These are phyloP conservation scores for Mesorhabditis sp. DNA, from an alignment of 2,888 invertebrate species.

Conservation along the genomic window DNA sequence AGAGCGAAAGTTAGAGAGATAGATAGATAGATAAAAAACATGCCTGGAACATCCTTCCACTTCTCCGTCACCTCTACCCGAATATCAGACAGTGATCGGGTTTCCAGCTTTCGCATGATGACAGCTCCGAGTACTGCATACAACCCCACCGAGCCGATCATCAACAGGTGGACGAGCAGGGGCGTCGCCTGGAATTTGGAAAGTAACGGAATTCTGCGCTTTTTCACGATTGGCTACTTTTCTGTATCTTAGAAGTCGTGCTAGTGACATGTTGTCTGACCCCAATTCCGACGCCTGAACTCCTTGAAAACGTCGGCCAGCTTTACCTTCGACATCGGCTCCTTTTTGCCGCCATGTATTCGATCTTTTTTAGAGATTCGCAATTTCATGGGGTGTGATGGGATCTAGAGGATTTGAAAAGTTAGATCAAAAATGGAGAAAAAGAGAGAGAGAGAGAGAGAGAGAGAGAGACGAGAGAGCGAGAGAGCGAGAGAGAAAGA, in stretches of 20 bases:
- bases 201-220: not conserved
- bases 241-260: too few relatives aligned
- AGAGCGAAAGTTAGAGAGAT: too few relatives aligned
- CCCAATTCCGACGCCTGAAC: too few relatives aligned
- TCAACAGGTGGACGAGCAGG: conserved; percentile 42
- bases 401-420: too few relatives aligned
- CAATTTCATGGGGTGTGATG: not conserved
- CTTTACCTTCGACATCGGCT: not conserved
- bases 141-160: conserved; percentile 40
- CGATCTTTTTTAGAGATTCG: conserved; percentile 4
- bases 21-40: not conserved
- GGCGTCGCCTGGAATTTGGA: conserved; percentile 39
- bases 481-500: conserved; percentile 78
- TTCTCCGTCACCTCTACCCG: not conserved
- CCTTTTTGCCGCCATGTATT: not conserved
- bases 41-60: not conserved
- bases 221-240: not conserved
- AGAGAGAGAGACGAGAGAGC: not conserved
- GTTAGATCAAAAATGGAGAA: too few relatives aligned
- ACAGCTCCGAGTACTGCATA: conserved; percentile 45
- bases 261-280: too few relatives aligned
- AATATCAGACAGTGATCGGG: conserved; percentile 9
- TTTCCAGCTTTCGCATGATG: conserved; percentile 41
- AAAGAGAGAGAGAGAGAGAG: too few relatives aligned
- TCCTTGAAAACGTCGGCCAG: too few relatives aligned